phyloP scores from a whole-genome alignment of 2,888 invertebrate species.

The Conchocele bisecta region DNA sequence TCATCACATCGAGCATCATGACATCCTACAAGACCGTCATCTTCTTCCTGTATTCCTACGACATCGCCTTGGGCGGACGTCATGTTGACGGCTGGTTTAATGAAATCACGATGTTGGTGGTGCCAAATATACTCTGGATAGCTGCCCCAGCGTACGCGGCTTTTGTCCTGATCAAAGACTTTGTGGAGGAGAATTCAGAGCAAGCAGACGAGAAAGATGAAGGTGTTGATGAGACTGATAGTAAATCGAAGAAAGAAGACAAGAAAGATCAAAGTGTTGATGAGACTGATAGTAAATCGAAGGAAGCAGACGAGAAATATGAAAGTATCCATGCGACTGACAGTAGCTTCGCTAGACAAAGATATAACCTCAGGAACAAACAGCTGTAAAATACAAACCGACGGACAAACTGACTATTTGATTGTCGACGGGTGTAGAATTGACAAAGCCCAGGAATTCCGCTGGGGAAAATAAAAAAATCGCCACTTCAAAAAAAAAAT shows the following conservation, averaged over 20 bases:
- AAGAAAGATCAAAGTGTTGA: too few relatives aligned
- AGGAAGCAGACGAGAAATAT: background rate
- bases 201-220: background rate
- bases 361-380: too few relatives aligned
- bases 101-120: background rate
- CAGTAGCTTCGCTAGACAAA: too few relatives aligned
- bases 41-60: background rate
- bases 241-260: too few relatives aligned
- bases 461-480: too few relatives aligned
- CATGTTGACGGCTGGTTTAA: conserved; percentile 10
- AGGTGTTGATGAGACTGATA: too few relatives aligned
- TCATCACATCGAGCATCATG: background rate
- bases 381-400: too few relatives aligned
- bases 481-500: too few relatives aligned
- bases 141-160: background rate
- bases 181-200: background rate
- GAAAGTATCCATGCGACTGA: background rate
- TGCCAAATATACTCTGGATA: background rate
- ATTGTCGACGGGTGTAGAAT: too few relatives aligned
- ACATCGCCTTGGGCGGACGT: background rate
- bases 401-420: too few relatives aligned
- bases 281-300: too few relatives aligned
- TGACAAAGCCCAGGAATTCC: too few relatives aligned
- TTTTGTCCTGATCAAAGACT: background rate
- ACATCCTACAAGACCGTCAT: background rate